Conservation (phyloP, 2,113 vertebrate species). For the Cromileptes altivelis region DNA sequence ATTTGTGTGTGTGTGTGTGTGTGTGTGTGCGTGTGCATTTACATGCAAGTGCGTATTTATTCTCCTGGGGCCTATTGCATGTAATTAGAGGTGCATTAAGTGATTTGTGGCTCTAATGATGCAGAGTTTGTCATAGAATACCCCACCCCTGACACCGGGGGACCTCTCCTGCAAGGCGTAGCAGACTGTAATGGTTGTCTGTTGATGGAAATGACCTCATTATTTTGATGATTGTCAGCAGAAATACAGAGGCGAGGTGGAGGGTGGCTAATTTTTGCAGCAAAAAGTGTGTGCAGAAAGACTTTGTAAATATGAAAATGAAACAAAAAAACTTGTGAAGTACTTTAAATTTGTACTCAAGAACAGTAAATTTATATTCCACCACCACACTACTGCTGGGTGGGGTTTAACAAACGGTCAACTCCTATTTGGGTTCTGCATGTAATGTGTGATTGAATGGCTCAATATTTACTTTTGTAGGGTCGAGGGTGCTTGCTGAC, state of each 20-base stretch:
- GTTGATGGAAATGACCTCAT: slow-evolving; percentile 31
- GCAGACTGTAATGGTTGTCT: slow-evolving; percentile 1
- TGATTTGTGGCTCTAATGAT: slow-evolving; percentile 43
- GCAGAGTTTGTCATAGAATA: slow-evolving; percentile 15
- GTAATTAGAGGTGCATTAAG: slow-evolving; percentile 44
- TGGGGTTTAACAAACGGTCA: too few relatives aligned
- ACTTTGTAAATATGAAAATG: too few relatives aligned
- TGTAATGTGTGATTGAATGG: too few relatives aligned
- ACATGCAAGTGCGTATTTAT: background rate
- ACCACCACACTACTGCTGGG: too few relatives aligned
- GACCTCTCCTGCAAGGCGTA: background rate
- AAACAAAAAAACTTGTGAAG: too few relatives aligned
- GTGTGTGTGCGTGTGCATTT: slow-evolving; percentile 5
- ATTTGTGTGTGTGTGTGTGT: background rate
- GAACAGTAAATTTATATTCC: too few relatives aligned
- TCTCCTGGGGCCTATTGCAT: slow-evolving; percentile 12
- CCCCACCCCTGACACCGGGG: background rate
- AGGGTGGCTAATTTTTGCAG: background rate
- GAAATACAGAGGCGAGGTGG: background rate
- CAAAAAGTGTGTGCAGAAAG: background rate
- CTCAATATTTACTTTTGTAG: too few relatives aligned
- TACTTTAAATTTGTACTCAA: too few relatives aligned
- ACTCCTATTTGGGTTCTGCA: too few relatives aligned
- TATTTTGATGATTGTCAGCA: slow-evolving; percentile 5
- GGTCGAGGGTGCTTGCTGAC: too few relatives aligned